phyloP scores from a whole-genome alignment of 2,113 vertebrate species.

The Uropsilus gracilis region DNA sequence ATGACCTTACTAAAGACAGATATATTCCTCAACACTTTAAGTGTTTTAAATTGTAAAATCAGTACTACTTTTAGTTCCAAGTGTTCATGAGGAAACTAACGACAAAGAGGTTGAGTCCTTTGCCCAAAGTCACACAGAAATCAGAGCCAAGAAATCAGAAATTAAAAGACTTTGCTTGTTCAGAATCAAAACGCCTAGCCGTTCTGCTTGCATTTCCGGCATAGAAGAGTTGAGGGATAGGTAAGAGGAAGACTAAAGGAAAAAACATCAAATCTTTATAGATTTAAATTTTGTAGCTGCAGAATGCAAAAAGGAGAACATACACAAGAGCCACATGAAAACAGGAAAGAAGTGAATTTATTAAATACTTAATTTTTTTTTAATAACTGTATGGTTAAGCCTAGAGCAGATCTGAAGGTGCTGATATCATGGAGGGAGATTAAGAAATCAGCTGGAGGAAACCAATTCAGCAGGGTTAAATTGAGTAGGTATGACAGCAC shows the following conservation, averaged over 20 bases:
- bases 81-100: background rate
- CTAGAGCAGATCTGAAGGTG: background rate
- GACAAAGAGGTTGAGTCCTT: background rate
- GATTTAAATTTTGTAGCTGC: background rate
- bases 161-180: background rate
- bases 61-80: background rate
- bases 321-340: background rate
- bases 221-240: accelerated
- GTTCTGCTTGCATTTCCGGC: background rate
- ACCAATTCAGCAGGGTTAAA: too few relatives aligned
- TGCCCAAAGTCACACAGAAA: background rate
- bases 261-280: background rate
- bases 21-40: background rate
- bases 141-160: background rate
- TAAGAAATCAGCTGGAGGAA: too few relatives aligned
- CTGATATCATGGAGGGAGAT: too few relatives aligned
- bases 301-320: background rate
- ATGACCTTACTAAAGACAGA: background rate
- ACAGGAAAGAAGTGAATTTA: background rate
- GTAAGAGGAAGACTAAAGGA: background rate
- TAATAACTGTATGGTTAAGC: too few relatives aligned
- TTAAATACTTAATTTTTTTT: background rate
- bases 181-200: background rate
- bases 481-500: too few relatives aligned
- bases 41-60: background rate